Base-by-base conservation (phyloP, 1,140 invertebrate genomes). In the Eurosta solidaginis region DNA sequence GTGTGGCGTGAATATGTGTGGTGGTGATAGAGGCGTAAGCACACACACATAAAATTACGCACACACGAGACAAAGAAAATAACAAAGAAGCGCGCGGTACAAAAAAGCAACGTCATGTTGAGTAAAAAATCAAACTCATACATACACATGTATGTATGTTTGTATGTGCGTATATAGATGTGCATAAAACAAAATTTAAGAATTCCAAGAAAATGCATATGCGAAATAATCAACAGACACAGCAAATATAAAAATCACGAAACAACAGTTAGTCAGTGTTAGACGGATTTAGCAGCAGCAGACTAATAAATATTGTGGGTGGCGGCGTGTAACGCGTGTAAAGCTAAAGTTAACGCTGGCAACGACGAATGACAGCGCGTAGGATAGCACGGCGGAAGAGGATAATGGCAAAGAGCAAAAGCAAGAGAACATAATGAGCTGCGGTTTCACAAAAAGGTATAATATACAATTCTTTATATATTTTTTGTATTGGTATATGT, bases 391-490 rank as follows among this genome's bases (percentile, higher is more conserved):
- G 27, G 22, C 47, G 33, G 29, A 33, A 14, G 45, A 25, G 33
- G 75, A 50, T 29, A 52, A 52, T 54, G 75, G 75, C 44, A 33
- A 76, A 50, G 49, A 22, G 50, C 49, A 40, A 54, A 76, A 45
- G 45, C 22, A 76, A 27, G 75, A 54, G 33, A 33, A 36, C 47
- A 76, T 47, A 76, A 76, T 76, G 75, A 76, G 75, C 49, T 76
- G 75, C 49, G 42, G 75, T 54, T 40, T 49, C 49, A 50, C 49
- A 52, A 76, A 27, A 76, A 76, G 75, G 75, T 76, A 76, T 27
- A 49, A 76, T 22, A 36, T 40, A 33, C 17, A n/a, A 36, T 68
- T 29, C 59, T 40, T 68, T 20, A n/a, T 33, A 7, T 68, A 68
- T 68, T 68, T 40, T 40, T 36, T 40, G 2, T 27, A 5, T 3